Percentiles rank a stretch among this genome's conserved stretches.
phyloP scores from a whole-genome alignment of 2,888 invertebrate genomes.

The Phragmatobia fuliginosa region DNA sequence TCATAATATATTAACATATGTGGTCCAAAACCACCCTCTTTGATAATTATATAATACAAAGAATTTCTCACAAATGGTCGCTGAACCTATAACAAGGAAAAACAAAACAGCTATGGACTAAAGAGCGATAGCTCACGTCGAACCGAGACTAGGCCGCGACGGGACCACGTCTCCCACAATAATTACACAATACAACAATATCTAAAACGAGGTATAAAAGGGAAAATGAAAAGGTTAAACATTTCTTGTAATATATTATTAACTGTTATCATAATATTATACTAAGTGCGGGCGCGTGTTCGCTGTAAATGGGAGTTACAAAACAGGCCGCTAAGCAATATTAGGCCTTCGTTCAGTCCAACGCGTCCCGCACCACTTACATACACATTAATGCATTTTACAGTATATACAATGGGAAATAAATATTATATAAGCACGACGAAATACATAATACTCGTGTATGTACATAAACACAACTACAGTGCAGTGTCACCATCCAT shows the following conservation, averaged over 20 bases:
- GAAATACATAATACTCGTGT: conserved; percentile 73
- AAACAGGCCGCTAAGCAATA: conserved; percentile 43
- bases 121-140: conserved; percentile 57
- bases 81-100: conserved; percentile 82
- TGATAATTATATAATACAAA: conserved; percentile 86
- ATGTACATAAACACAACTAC: conserved; percentile 74
- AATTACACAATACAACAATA: conserved; percentile 70
- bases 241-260: conserved; percentile 77
- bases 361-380: conserved; percentile 52
- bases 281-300: conserved; percentile 60
- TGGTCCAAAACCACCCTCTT: conserved; percentile 84
- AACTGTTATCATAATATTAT: conserved; percentile 62
- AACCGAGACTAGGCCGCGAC: conserved; percentile 15
- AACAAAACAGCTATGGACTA: conserved; percentile 76
- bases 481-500: conserved; percentile 54
- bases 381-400: conserved; percentile 65
- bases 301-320: conserved; percentile 41
- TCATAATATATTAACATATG: conserved; percentile 87
- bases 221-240: conserved; percentile 72
- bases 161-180: conserved; percentile 50
- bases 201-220: conserved; percentile 79
- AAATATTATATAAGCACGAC: conserved; percentile 80
- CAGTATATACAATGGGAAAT: conserved; percentile 86
- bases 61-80: conserved; percentile 83
- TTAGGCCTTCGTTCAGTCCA: conserved; percentile 63